These are phyloP conservation scores for Dorcus hopei DNA, from an alignment of 2,888 invertebrate species.

Conservation along the genomic window DNA sequence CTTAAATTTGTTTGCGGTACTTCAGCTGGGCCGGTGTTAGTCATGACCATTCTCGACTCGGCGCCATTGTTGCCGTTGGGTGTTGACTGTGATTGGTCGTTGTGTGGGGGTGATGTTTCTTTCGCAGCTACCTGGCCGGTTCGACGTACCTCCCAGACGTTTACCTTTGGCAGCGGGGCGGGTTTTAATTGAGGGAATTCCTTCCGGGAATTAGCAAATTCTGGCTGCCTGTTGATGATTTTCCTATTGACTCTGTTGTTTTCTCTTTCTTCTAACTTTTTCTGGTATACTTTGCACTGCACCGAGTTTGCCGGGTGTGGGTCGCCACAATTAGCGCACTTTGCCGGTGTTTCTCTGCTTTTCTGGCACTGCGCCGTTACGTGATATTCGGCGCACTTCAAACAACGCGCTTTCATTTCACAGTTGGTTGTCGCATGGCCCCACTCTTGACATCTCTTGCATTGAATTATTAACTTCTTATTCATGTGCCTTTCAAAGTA, in stretches of 20 bases:
- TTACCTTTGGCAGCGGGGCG: not conserved
- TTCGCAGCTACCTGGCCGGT: not conserved
- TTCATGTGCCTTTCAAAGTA: not conserved
- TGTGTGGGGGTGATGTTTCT: not conserved
- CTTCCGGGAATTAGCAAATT: not conserved
- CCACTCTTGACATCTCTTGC: too few species aligned
- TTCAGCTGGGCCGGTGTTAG: not conserved
- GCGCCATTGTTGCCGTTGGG: not conserved
- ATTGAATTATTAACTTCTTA: not conserved
- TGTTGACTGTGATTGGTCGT: not conserved
- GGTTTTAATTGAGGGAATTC: not conserved
- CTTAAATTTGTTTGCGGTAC: not conserved
- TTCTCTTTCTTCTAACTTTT: not conserved
- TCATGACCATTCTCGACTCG: not conserved
- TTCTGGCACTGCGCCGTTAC: constrained; percentile 5
- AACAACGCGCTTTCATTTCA: too few species aligned
- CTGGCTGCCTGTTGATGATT: not conserved
- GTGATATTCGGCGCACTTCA: constrained; percentile 5
- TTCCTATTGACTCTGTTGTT: not conserved
- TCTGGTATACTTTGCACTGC: constrained; percentile 3
- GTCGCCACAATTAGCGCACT: constrained; percentile 2
- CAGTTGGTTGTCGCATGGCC: too few species aligned
- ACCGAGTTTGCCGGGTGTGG: constrained; percentile 4
- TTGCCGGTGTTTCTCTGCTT: not conserved
- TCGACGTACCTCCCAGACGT: not conserved